Conservation (phyloP, 2,797 vertebrate species). For the Paratrypauchen microcephalus region DNA sequence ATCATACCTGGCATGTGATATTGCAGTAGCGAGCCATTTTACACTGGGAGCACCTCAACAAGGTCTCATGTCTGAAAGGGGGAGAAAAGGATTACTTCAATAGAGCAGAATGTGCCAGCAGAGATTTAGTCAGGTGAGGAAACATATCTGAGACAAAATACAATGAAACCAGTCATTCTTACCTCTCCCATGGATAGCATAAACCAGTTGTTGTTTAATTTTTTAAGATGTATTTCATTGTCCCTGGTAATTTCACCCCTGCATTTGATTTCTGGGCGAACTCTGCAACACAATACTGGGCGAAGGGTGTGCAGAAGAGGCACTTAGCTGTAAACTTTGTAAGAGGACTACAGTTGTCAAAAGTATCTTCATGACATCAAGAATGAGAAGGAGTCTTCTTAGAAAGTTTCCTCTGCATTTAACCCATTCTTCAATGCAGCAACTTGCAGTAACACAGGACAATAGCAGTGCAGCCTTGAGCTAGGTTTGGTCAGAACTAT, state of each 20-base stretch:
- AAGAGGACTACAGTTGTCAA: no score
- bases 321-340: no score
- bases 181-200: not conserved
- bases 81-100: constrained; percentile 19
- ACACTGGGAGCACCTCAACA: constrained; percentile 91
- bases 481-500: no score
- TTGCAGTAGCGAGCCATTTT: constrained; percentile 89
- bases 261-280: no score
- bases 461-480: no score
- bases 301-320: no score
- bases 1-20: constrained; percentile 86
- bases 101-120: constrained; percentile 1
- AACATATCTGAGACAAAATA: not conserved
- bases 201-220: not conserved
- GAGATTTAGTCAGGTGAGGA: not conserved
- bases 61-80: constrained; percentile 76
- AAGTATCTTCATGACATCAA: no score
- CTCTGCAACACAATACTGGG: no score
- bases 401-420: not conserved
- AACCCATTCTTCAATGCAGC: not conserved
- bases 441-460: not conserved
- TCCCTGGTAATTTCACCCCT: not conserved
- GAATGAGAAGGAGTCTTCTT: no score
- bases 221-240: not conserved
- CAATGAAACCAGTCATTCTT: not conserved